These are phyloP conservation scores for Actinia tenebrosa DNA, from an alignment of 64 coral and sea anemone genomes.

Conservation along the genomic window DNA sequence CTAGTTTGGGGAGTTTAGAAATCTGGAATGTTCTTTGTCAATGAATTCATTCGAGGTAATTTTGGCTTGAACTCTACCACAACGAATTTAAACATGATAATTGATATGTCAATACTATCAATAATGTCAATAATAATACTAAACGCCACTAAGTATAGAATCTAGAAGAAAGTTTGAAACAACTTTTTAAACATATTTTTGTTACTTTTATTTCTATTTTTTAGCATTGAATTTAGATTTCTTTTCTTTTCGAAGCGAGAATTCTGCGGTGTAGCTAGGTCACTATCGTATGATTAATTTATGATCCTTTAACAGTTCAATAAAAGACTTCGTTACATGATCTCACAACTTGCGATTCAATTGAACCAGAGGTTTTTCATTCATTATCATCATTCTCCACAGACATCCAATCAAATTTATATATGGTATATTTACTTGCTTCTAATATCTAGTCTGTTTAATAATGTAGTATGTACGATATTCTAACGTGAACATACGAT, in stretches of 20 bases:
- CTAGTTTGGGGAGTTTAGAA: background rate
- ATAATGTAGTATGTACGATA: background rate
- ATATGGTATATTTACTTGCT: background rate
- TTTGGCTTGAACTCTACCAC: background rate
- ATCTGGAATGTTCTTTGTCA: constrained; percentile 1
- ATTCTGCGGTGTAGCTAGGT: background rate
- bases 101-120: background rate
- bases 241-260: background rate
- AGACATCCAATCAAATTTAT: background rate
- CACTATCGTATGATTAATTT: background rate
- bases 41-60: constrained; percentile 3
- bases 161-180: background rate
- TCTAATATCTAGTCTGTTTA: background rate
- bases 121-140: background rate
- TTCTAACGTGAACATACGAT: too few species aligned
- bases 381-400: background rate
- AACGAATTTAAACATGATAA: background rate
- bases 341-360: background rate
- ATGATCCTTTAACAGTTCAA: background rate
- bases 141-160: background rate
- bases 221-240: background rate
- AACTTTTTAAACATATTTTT: background rate
- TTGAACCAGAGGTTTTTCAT: background rate
- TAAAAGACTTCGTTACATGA: background rate
- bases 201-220: background rate